Percentiles rank a stretch among this genome's conserved stretches.
Conservation (phyloP, 2,797 vertebrate genomes). For the Myoxocephalus aenaeus region DNA sequence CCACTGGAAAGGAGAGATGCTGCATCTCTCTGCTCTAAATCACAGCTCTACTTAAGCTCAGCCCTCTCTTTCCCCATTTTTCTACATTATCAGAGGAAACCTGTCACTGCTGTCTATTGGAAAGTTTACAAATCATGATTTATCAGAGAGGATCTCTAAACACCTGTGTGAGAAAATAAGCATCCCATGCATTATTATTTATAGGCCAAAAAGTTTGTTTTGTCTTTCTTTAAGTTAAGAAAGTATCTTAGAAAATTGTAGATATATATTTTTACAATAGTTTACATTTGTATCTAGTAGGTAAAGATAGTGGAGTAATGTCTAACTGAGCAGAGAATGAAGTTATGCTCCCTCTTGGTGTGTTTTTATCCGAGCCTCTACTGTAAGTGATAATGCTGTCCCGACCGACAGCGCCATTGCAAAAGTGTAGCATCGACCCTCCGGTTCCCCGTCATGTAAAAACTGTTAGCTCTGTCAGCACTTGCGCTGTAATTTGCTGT, state of each 20-base stretch:
- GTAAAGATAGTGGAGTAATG: not conserved
- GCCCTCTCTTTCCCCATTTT: constrained; percentile 79
- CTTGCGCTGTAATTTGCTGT: not conserved
- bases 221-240: constrained; percentile 46
- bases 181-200: constrained; percentile 71
- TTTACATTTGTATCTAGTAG: not conserved
- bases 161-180: constrained; percentile 79
- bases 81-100: constrained; percentile 83
- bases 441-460: not conserved
- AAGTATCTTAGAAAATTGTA: constrained; percentile 18
- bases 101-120: constrained; percentile 81
- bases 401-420: not conserved
- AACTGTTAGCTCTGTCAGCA: not conserved
- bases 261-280: not conserved
- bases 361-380: not conserved
- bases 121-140: constrained; percentile 84
- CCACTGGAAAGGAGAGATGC: constrained; percentile 78
- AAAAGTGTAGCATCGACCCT: not conserved
- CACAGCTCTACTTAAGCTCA: constrained; percentile 79
- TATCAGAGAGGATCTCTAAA: constrained; percentile 77
- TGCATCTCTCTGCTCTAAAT: constrained; percentile 82
- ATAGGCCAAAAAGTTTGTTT: constrained; percentile 70
- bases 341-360: not conserved
- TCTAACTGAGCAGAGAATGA: not conserved
- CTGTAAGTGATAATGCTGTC: not conserved